These are phyloP conservation scores for Pachypeltis micranthus DNA, from an alignment of 1,140 invertebrate species.

Conservation along the genomic window DNA sequence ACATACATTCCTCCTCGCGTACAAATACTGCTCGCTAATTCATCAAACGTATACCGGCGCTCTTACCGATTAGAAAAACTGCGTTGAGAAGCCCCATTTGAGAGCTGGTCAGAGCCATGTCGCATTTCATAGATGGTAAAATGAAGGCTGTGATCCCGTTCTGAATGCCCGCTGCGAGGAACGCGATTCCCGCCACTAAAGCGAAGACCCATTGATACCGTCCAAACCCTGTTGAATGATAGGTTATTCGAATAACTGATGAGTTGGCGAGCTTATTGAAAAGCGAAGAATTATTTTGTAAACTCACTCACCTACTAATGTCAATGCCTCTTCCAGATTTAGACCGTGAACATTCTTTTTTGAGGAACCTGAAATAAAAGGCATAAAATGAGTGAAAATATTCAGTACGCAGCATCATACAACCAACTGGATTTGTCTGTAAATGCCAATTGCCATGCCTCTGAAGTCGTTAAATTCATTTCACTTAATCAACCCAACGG, in stretches of 20 bases:
- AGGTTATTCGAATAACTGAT: not conserved
- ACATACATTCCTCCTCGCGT: no score
- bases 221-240: conserved; percentile 34
- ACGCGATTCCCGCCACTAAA: conserved; percentile 32
- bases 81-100: conserved; percentile 44
- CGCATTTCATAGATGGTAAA: conserved; percentile 42
- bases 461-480: no score
- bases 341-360: not conserved
- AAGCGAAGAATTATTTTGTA: not conserved
- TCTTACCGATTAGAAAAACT: conserved; percentile 42
- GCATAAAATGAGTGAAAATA: not conserved
- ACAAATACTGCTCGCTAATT: no score
- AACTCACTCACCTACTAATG: not conserved
- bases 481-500: no score
- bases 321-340: not conserved
- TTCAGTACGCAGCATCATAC: no score
- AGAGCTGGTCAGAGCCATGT: conserved; percentile 40
- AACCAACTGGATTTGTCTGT: no score
- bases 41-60: no score
- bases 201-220: conserved; percentile 36
- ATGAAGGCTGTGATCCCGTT: conserved; percentile 48
- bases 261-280: not conserved
- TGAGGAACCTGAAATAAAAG: not conserved
- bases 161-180: conserved; percentile 44
- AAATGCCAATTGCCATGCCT: no score